Evolutionary conservation across 2,888 invertebrate genomes (phyloP), one percentile per base, ranked within the genome.

Genomic region (Tiliacea citrago): DNA sequence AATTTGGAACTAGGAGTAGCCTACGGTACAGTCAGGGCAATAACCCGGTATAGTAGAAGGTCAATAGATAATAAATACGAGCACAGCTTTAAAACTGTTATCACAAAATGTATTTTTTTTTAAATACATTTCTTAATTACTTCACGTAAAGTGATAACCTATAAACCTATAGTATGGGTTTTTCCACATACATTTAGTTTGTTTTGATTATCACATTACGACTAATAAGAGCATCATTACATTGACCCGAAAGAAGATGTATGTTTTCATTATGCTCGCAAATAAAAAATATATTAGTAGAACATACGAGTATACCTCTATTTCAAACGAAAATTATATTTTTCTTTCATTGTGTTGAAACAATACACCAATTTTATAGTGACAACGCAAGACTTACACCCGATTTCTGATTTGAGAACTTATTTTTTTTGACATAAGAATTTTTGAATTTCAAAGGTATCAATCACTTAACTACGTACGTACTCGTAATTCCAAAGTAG

Each of bases 71-170:
- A 21, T 24, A 62, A 45, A 24, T 29, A 63, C 29, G 29, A 65
- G 47, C 29, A 47, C 47, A 47, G 8, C 24, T 47, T 47, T 65
- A 13, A 65, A 21, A 47, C 4, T 13, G 24, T 65, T 65, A 47
- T 29, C 63, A 65, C 29, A 21, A 55, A 55, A 0, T 29, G 13
- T 6, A 29, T 2, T 29, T 29, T 29, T 29, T 29, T 29, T 29
- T 29, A 29, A 39, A 18, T 62, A 60, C 6, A 35, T 60, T 60
- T 21, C 21, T 60, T 42, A 39, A 6, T 39, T 39, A 39, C 8
- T 16, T n/a, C 13, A 45, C 12, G 13, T 68, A 35, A 13, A 24
- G 10, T 39, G 67, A 68, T 68, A 69, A 68, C 39, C 47, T 68
- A 21, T 24, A 39, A 18, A 1, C 7, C 9, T 39, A n/a, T 24